Percentiles rank a stretch among this genome's conserved stretches.
Conservation (phyloP, 2,797 vertebrate genomes). For the Lagodon rhomboides region DNA sequence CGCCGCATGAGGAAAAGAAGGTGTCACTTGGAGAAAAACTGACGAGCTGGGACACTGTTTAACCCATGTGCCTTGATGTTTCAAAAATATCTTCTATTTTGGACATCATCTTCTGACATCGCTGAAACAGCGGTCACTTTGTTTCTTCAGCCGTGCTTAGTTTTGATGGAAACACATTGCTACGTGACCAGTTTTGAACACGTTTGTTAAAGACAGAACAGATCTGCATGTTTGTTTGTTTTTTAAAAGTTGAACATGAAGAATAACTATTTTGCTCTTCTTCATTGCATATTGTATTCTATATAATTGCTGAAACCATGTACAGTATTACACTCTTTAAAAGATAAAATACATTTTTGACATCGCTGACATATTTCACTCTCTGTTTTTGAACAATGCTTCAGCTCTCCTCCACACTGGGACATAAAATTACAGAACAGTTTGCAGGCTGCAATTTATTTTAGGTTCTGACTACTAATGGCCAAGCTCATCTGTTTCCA, state of each 20-base stretch:
- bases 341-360: constrained; percentile 42
- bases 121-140: constrained; percentile 42
- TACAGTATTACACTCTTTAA: constrained; percentile 70
- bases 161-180: background rate
- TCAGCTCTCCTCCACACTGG: background rate
- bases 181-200: constrained; percentile 12
- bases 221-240: constrained; percentile 42
- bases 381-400: background rate
- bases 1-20: constrained; percentile 10
- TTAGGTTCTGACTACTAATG: constrained; percentile 46
- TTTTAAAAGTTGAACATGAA: constrained; percentile 59
- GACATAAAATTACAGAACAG: constrained; percentile 13
- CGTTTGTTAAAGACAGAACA: constrained; percentile 41
- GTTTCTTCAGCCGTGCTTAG: constrained; percentile 28
- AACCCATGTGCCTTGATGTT: constrained; percentile 68
- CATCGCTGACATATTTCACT: constrained; percentile 21
- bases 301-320: constrained; percentile 60
- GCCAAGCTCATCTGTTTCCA: constrained; percentile 65
- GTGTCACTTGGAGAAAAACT: background rate
- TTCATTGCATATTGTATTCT: constrained; percentile 51
- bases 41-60: constrained; percentile 26
- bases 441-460: constrained; percentile 34
- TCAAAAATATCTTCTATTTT: constrained; percentile 22
- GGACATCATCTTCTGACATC: constrained; percentile 1
- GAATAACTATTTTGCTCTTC: constrained; percentile 47